Evolutionary conservation across 2,113 vertebrate species (phyloP).

Genomic region (Cyphomyrus plagiostoma): DNA sequence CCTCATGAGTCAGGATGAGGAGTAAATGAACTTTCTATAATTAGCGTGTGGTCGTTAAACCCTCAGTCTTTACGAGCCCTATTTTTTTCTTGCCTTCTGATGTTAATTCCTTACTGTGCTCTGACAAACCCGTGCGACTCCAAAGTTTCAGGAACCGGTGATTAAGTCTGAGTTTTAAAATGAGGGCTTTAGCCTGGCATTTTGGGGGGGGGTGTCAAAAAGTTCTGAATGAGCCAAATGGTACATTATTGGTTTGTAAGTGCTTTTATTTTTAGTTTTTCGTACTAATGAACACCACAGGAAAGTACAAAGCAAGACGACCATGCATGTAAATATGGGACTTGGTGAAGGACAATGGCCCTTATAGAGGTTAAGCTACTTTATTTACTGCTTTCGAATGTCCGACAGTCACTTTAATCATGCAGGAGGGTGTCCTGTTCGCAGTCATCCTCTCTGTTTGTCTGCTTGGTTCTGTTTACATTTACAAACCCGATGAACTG

Average conservation of each 20-base stretch:
- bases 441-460: background rate
- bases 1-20: background rate
- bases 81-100: background rate
- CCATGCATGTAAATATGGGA: background rate
- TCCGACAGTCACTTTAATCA: no score
- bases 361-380: background rate
- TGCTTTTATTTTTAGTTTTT: background rate
- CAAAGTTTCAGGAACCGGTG: background rate
- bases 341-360: background rate
- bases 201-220: background rate
- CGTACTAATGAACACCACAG: background rate
- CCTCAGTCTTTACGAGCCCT: background rate
- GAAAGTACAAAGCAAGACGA: background rate
- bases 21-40: constrained; percentile 4
- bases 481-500: background rate
- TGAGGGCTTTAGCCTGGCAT: background rate
- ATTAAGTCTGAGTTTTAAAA: background rate
- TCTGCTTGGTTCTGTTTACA: background rate
- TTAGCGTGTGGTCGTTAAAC: background rate
- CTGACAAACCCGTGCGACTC: background rate
- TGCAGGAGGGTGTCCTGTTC: no score
- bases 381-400: no score
- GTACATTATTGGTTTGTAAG: background rate
- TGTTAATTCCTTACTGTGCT: background rate
- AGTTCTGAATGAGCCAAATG: background rate